Percentiles rank a stretch among this genome's conserved stretches.
Evolutionary conservation across 2,888 invertebrate genomes (phyloP).

Genomic region (Flabesymbios commensalis): DNA sequence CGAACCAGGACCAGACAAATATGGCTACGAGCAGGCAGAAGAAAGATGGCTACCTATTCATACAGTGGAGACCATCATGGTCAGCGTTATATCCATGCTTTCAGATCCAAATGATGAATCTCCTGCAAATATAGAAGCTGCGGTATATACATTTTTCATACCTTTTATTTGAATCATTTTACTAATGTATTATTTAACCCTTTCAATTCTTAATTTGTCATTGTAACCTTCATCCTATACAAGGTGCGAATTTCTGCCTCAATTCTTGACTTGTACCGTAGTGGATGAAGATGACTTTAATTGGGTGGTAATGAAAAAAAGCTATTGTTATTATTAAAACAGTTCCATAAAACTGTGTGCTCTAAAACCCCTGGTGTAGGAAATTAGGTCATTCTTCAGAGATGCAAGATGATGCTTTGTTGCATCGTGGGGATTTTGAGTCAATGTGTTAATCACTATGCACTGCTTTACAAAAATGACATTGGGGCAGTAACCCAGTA

Average conservation of each 20-base stretch:
- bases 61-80: slow-evolving; percentile 97
- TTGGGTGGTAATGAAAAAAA: not conserved
- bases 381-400: too few relatives aligned
- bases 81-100: slow-evolving; percentile 99
- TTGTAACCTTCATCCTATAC: not conserved
- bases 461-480: too few relatives aligned
- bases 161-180: not conserved
- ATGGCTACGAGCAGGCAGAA: slow-evolving; percentile 96
- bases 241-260: not conserved
- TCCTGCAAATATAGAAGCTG: slow-evolving; percentile 99
- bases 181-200: not conserved
- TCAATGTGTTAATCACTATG: too few relatives aligned
- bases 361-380: not conserved
- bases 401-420: too few relatives aligned
- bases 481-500: too few relatives aligned
- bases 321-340: not conserved
- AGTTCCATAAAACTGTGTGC: not conserved
- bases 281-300: too few relatives aligned
- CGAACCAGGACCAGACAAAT: slow-evolving; percentile 98
- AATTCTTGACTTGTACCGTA: too few relatives aligned
- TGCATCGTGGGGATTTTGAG: too few relatives aligned
- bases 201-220: not conserved
- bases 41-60: slow-evolving; percentile 99
- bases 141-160: slow-evolving; percentile 66
- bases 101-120: slow-evolving; percentile 99